Base-by-base conservation (phyloP, 2,888 invertebrate species). In the Hyles lineata region DNA sequence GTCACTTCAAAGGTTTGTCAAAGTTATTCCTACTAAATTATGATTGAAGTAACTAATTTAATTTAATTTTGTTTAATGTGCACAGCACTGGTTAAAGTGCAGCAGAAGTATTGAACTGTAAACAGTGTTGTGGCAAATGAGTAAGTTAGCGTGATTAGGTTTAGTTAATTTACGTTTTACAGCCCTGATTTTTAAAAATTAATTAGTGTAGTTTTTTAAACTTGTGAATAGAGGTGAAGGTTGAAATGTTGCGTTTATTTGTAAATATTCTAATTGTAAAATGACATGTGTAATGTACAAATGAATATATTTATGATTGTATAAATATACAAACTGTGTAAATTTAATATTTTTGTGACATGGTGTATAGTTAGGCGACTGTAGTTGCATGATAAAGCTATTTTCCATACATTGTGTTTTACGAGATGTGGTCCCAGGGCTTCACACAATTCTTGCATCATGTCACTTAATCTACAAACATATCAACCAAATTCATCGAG, bases 291-390 rank as follows among this genome's bases (percentile, higher is more conserved):
- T 89, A 90, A 92, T 93, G 93, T 94, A 93, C 93, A 93, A 93
- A 94, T 90, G 81, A 89, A 89, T 89, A 91, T 92, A 92, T 91
- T 90, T 92, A 90, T 90, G 83, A 88, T 88, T 90, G 84, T 89
- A 87, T 87, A 85, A 83, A 88, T 89, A 89, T 89, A 90, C 85
- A 89, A 70, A 87, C 85, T 81, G 81, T 90, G 89, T 87, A 90
- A 89, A 90, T 85, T 86, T 85, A 89, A 90, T 93, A 92, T 92
- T 94, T 91, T 94, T 92, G 92, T 92, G 94, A 93, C 93, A 92
- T 92, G 93, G 87, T 93, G 92, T 92, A 88, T 83, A 85, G 83
- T 85, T 85, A 86, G 83, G 84, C 78, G 84, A 83, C 82, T 78
- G 85, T 88, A 86, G 85, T 85, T 80, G 84, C 85, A 76, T 83